Evolutionary conservation across 2,888 invertebrate species (phyloP).

Genomic region (Habroteleia sp.): DNA sequence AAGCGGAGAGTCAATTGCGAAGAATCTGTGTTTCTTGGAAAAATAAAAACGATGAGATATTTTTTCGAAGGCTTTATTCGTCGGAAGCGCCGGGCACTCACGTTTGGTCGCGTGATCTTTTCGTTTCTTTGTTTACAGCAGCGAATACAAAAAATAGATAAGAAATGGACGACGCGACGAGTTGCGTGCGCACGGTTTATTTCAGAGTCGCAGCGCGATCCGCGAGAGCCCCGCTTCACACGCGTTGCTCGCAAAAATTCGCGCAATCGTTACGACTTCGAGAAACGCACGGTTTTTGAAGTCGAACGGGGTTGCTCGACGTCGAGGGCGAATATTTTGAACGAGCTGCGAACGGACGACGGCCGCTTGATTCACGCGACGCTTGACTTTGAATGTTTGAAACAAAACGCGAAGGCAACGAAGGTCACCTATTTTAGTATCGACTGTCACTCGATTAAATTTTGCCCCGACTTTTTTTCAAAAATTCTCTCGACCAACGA

Average conservation of each 20-base stretch:
- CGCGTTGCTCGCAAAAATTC: no score
- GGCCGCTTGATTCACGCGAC: slow-evolving; percentile 16
- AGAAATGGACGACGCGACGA: slow-evolving; percentile 50
- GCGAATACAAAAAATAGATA: slow-evolving; percentile 56
- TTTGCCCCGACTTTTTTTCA: not conserved
- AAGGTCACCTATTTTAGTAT: slow-evolving; percentile 60
- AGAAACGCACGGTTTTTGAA: no score
- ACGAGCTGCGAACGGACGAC: not conserved
- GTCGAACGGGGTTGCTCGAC: no score
- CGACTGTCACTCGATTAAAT: slow-evolving; percentile 22
- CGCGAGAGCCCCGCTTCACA: slow-evolving; percentile 6
- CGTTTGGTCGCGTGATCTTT: no score
- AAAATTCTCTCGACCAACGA: no score
- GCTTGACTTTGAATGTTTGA: slow-evolving; percentile 44
- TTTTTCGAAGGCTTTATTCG: no score
- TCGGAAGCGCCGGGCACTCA: no score
- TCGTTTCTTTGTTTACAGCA: slow-evolving; percentile 55
- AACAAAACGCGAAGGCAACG: slow-evolving; percentile 33
- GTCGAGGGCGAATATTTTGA: no score
- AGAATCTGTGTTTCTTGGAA: no score
- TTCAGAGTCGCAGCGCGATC: slow-evolving; percentile 31
- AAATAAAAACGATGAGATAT: no score
- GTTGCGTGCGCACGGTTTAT: slow-evolving; percentile 50
- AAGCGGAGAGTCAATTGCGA: no score
- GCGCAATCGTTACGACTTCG: no score